Conservation (phyloP, 1,140 invertebrate genomes). For the Neuroterus valhalla region DNA sequence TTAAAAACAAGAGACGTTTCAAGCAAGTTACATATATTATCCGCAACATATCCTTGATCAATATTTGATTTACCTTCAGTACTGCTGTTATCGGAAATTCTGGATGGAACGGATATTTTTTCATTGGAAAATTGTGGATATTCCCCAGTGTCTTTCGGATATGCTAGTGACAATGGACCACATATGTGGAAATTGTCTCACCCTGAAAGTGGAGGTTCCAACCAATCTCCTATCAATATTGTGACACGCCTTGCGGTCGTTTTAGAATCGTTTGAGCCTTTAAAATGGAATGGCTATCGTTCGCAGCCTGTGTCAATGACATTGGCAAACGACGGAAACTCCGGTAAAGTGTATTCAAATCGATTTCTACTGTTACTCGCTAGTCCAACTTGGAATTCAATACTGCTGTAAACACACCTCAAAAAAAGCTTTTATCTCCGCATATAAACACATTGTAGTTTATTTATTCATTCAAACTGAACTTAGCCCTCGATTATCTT, state of each 20-base stretch:
- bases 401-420: no score
- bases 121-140: slow-evolving; percentile 23
- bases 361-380: neutral
- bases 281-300: slow-evolving; percentile 59
- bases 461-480: no score
- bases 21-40: neutral
- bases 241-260: slow-evolving; percentile 50
- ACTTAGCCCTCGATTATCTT: no score
- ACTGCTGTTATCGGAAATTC: slow-evolving; percentile 57
- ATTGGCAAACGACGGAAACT: slow-evolving; percentile 60
- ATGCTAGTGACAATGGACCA: slow-evolving; percentile 59
- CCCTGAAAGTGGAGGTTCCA: slow-evolving; percentile 48
- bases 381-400: slow-evolving; percentile 1
- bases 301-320: slow-evolving; percentile 53
- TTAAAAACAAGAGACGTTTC: neutral
- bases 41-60: neutral
- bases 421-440: no score
- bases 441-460: no score
- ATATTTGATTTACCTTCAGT: slow-evolving; percentile 42
- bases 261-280: slow-evolving; percentile 52
- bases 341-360: slow-evolving; percentile 46
- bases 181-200: slow-evolving; percentile 64
- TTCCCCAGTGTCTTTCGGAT: slow-evolving; percentile 41
- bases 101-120: slow-evolving; percentile 56
- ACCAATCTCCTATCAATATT: slow-evolving; percentile 72